phyloP scores from a whole-genome alignment of 2,113 vertebrate genomes.

The Benitochromis conjunctus region DNA sequence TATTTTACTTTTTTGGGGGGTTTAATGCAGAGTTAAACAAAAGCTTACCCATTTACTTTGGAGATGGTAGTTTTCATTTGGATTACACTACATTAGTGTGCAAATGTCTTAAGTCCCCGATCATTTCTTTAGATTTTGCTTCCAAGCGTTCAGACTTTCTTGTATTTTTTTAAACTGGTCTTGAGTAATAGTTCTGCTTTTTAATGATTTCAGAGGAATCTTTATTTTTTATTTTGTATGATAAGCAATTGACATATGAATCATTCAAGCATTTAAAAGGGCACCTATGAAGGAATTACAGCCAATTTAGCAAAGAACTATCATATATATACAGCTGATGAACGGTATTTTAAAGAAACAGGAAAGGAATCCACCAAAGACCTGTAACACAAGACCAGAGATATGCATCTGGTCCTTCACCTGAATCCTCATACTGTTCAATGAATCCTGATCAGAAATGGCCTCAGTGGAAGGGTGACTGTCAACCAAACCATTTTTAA shows the following conservation, averaged over 20 bases:
- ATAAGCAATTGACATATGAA: not conserved
- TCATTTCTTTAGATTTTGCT: not conserved
- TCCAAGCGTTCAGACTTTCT: not conserved
- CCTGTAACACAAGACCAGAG: not conserved
- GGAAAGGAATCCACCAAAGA: not conserved
- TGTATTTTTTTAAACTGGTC: not conserved
- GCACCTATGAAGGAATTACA: not conserved
- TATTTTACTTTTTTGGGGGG: not conserved
- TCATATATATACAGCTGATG: not conserved
- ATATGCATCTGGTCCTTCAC: not conserved
- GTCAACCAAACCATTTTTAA: not conserved
- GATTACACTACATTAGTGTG: not conserved
- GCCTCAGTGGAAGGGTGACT: not conserved
- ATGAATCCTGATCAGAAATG: not conserved
- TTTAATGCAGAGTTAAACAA: not conserved
- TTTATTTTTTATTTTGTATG: not conserved
- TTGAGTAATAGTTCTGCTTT: not conserved
- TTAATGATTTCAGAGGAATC: not conserved
- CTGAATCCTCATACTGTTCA: not conserved
- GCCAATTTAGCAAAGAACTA: not conserved
- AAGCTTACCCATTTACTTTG: not conserved
- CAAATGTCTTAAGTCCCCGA: not conserved
- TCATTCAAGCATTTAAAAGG: not conserved
- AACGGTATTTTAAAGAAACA: not conserved
- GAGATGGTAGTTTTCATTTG: not conserved